Base-by-base conservation (phyloP, 2,888 invertebrate genomes). In the Spodoptera littoralis region DNA sequence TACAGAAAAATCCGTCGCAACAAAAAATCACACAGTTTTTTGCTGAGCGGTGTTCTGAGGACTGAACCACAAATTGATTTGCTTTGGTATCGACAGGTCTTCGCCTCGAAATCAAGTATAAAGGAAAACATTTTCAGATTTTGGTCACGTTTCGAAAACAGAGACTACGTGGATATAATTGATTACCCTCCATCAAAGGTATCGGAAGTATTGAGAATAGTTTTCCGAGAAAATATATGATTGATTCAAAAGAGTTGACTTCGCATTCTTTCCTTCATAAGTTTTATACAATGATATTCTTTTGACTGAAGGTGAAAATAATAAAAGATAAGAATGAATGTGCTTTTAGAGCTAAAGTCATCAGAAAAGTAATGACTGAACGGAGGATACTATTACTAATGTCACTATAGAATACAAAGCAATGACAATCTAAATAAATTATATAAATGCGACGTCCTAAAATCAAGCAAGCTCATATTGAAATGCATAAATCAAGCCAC, bases 401-500 rank as follows among this genome's bases (percentile, higher is more conserved):
- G 36, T 36, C 36, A 36, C 36, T 36, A 8, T 9, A 36, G 36
- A 27, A 6, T 36, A 8, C 36, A 36, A 6, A 27, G 27, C 27
- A 0, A 27, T 4, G 27, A 27, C 27, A 27, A 27, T 27, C 27
- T 3, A 27, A 27, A 27, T 27, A 27, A 72, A 54, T 18, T 22
- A 27, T 11, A 53, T 44, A 52, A n/a, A 42, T 42, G 5, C 18
- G 12, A 44, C 12, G 42, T 46, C 36, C 36, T 2, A 36, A 56
- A 13, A 56, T 66, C 45, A 57, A 56, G 27, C 8, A 54, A 24
- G 41, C 49, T 73, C 49, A 45, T 5, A 55, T 58, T 55, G 49
- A 49, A 72, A 76, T 65, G 46, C 42, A 59, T 65, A 52, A 76
- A 66, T 60, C 72, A 73, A 57, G 57, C 22, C 57, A 58, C 30